phyloP scores from a whole-genome alignment of 2,113 vertebrate species.

The Coreoperca whiteheadi region DNA sequence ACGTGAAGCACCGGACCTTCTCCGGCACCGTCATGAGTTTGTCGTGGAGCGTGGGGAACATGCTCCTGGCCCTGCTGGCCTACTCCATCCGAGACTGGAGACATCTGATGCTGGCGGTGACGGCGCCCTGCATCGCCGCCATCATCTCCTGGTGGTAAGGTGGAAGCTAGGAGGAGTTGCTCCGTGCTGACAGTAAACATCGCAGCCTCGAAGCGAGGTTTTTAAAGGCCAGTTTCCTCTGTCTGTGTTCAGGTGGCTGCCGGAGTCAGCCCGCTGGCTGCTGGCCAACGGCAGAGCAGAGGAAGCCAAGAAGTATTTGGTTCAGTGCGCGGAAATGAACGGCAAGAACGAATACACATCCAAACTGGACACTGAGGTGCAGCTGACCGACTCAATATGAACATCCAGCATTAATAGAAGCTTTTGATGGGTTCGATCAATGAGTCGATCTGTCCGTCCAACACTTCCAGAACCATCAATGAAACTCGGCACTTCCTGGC shows the following conservation, averaged over 20 bases:
- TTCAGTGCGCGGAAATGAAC: slow-evolving; percentile 72
- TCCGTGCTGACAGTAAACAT: neutral
- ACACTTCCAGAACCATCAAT: too few relatives aligned
- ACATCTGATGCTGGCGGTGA: slow-evolving; percentile 85
- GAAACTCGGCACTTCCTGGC: too few relatives aligned
- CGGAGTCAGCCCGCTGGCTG: slow-evolving; percentile 80
- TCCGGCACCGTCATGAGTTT: slow-evolving; percentile 81
- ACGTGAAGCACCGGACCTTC: slow-evolving; percentile 85
- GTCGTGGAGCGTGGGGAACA: slow-evolving; percentile 87
- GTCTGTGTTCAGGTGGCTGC: slow-evolving; percentile 73
- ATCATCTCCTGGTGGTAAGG: slow-evolving; percentile 88
- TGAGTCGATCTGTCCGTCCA: too few relatives aligned
- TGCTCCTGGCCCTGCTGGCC: slow-evolving; percentile 85
- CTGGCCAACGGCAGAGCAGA: slow-evolving; percentile 68
- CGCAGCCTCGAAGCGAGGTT: neutral
- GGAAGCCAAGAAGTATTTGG: slow-evolving; percentile 67
- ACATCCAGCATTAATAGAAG: neutral
- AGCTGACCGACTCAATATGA: neutral
- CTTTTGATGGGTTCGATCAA: neutral
- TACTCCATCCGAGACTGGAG: slow-evolving; percentile 89
- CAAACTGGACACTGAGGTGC: slow-evolving; percentile 68
- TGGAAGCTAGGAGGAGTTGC: neutral
- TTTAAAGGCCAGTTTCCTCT: neutral
- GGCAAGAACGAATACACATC: slow-evolving; percentile 11
- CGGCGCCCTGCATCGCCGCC: slow-evolving; percentile 84